Percentiles rank a stretch among this genome's conserved stretches.
Conservation (phyloP, 2,113 vertebrate species). For the Nerophis ophidion region DNA sequence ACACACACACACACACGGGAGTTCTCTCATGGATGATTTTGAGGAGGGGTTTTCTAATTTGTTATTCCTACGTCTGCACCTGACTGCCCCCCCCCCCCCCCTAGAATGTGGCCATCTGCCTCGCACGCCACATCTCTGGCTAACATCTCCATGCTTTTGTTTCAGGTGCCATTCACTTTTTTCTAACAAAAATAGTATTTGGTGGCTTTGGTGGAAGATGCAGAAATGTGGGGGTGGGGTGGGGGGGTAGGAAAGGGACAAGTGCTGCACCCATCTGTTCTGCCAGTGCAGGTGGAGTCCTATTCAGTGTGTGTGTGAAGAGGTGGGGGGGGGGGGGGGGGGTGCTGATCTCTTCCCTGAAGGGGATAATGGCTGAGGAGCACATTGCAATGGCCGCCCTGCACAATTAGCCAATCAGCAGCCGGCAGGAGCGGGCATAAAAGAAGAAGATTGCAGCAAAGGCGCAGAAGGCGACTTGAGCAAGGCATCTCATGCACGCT, state of each 20-base stretch:
- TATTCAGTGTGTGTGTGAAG: conserved; percentile 63
- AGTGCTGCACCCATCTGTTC: conserved; percentile 75
- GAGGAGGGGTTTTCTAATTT: conserved; percentile 39
- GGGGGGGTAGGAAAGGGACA: conserved; percentile 50
- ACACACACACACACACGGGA: conserved; percentile 37
- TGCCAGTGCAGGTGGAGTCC: conserved; percentile 75
- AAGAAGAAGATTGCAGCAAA: conserved; percentile 83
- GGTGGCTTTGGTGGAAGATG: conserved; percentile 25
- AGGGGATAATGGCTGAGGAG: conserved; percentile 76
- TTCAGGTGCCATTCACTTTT: conserved; percentile 24
- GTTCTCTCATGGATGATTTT: not conserved
- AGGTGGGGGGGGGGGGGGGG: conserved; percentile 34
- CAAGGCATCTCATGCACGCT: conserved; percentile 69
- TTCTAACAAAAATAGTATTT: conserved; percentile 37
- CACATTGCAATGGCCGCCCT: conserved; percentile 77
- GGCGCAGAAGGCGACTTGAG: conserved; percentile 78
- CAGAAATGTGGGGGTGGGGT: conserved; percentile 25
- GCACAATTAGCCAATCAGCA: conserved; percentile 81
- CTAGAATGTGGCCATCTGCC: conserved; percentile 56
- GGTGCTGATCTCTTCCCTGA: conserved; percentile 72
- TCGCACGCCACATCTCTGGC: conserved; percentile 7
- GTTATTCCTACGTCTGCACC: conserved; percentile 62
- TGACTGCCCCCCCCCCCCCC: conserved; percentile 29
- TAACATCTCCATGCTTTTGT: conserved; percentile 31
- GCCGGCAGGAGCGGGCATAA: conserved; percentile 76